Conservation (phyloP, 2,113 vertebrate species). For the Mastomys natalensis region DNA sequence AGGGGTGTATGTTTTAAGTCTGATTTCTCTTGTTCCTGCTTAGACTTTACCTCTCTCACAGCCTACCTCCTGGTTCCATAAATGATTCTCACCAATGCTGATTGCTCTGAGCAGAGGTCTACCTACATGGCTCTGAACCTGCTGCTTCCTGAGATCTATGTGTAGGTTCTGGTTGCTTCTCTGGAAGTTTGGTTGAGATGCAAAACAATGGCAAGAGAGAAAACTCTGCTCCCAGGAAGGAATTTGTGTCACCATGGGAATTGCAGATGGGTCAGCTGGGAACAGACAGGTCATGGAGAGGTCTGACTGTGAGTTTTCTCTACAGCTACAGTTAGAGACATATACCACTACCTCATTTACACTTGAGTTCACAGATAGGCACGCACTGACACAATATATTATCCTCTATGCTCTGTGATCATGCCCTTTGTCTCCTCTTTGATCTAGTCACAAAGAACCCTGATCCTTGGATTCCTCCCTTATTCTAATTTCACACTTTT, state of each 20-base stretch:
- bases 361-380: background rate
- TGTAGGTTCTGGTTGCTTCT: background rate
- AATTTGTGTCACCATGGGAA: background rate
- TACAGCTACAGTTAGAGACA: too few relatives aligned
- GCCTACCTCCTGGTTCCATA: too few relatives aligned
- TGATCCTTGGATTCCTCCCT: too few relatives aligned
- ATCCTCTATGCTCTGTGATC: too few relatives aligned
- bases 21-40: background rate
- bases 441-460: background rate
- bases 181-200: background rate
- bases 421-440: background rate
- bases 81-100: background rate
- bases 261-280: background rate
- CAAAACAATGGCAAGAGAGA: background rate
- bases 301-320: background rate
- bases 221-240: background rate
- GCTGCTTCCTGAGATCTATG: background rate
- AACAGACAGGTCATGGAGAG: background rate
- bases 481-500: background rate
- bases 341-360: background rate
- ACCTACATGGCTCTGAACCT: rapidly evolving
- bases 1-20: background rate
- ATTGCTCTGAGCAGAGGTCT: too few relatives aligned
- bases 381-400: rapidly evolving
- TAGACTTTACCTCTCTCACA: background rate